phyloP scores from a whole-genome alignment of 1,140 invertebrate genomes.

The Phthorimaea operculella region DNA sequence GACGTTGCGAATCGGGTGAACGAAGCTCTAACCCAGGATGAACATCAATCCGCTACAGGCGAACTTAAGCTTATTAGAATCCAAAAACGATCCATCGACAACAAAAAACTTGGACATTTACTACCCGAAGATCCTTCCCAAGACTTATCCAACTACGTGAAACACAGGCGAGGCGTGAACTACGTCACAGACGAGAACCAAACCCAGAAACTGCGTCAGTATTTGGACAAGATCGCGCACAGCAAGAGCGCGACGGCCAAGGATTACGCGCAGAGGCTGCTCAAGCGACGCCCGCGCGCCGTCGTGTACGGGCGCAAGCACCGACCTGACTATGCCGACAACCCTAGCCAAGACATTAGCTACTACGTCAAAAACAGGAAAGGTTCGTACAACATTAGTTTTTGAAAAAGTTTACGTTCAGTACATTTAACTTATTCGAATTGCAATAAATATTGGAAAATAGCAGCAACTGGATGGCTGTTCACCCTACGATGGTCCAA shows the following conservation, averaged over 20 bases:
- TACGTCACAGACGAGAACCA: constrained; percentile 12
- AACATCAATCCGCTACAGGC: not conserved
- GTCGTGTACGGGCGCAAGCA: not conserved
- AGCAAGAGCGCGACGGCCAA: not conserved
- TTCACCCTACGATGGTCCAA: too few relatives aligned
- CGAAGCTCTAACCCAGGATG: not conserved
- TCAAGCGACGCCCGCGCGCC: not conserved
- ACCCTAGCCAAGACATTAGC: constrained; percentile 35
- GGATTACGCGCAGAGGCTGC: not conserved
- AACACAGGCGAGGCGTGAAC: constrained; percentile 12
- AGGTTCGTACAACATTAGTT: constrained; percentile 20
- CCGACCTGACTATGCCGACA: constrained; percentile 16
- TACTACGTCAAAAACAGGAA: constrained; percentile 35
- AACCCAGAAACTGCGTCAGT: not conserved
- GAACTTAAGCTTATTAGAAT: not conserved
- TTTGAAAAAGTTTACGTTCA: too few relatives aligned
- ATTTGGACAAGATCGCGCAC: not conserved
- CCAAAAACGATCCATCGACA: constrained; percentile 8
- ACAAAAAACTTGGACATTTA: constrained; percentile 7
- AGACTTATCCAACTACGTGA: constrained; percentile 14
- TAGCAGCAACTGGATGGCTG: too few relatives aligned
- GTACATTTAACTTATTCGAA: too few relatives aligned
- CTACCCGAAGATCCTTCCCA: constrained; percentile 20
- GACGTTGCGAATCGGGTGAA: constrained; percentile 17
- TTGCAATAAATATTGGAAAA: too few relatives aligned